Percentiles rank a stretch among this genome's conserved stretches.
These are phyloP conservation scores for Chionodraco myersi DNA, from an alignment of 2,113 vertebrate genomes.

Conservation along the genomic window DNA sequence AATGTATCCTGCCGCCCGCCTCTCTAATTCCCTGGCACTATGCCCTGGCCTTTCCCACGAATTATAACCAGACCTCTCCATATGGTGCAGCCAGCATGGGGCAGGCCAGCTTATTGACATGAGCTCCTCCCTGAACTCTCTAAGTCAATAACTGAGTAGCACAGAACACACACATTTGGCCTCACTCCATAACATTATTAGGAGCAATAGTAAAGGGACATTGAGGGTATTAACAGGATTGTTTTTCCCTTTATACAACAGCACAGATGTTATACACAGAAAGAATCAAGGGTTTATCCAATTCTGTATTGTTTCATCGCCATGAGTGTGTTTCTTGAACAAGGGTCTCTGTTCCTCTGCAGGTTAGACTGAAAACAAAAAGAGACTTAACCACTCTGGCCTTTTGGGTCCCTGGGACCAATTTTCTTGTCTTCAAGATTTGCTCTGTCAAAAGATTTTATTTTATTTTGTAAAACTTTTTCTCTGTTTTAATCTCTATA, in stretches of 20 bases:
- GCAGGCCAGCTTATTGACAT: conserved; percentile 74
- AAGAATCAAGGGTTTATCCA: conserved; percentile 24
- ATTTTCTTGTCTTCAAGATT: conserved; percentile 9
- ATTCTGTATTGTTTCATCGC: conserved; percentile 17
- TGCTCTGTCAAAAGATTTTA: background rate
- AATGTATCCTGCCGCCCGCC: conserved; percentile 79
- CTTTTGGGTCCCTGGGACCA: conserved; percentile 13
- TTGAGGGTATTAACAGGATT: background rate
- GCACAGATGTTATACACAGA: background rate
- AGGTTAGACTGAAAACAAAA: conserved; percentile 31
- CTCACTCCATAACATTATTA: conserved; percentile 46
- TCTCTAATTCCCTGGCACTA: conserved; percentile 84
- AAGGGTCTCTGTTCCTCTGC: conserved; percentile 9
- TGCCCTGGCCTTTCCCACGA: conserved; percentile 75
- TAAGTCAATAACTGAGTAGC: conserved; percentile 66
- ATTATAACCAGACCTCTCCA: conserved; percentile 78
- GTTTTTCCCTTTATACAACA: conserved; percentile 15
- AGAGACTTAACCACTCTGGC: background rate
- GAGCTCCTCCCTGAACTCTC: conserved; percentile 61
- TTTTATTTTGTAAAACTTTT: background rate
- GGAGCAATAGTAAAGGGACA: conserved; percentile 28
- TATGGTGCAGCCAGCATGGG: conserved; percentile 76
- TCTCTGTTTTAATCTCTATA: background rate
- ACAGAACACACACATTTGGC: conserved; percentile 58
- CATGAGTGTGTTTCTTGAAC: conserved; percentile 1